Percentiles rank a stretch among this genome's conserved stretches.
phyloP scores from a whole-genome alignment of 92 coral and sea anemone genomes.

The Plumapathes pennacea region DNA sequence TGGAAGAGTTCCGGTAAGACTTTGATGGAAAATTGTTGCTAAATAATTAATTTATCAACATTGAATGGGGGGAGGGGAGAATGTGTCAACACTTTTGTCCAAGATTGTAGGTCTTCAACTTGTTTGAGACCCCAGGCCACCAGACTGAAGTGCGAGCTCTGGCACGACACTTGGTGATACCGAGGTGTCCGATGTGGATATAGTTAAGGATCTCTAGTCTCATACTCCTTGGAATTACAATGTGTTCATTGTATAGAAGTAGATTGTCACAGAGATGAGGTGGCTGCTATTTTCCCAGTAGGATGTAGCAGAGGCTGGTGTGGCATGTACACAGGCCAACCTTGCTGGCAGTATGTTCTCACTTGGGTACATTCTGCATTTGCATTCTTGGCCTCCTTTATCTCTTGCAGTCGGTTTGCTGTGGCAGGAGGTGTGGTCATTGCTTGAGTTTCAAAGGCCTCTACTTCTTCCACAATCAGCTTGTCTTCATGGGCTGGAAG shows the following conservation, averaged over 20 bases:
- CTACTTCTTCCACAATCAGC: slow-evolving; percentile 47
- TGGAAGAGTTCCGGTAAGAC: too few relatives aligned
- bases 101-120: slow-evolving; percentile 10
- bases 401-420: slow-evolving; percentile 43
- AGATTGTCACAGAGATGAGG: slow-evolving; percentile 49
- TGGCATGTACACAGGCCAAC: slow-evolving; percentile 59
- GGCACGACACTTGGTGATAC: slow-evolving; percentile 52
- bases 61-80: too few relatives aligned
- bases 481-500: too few relatives aligned
- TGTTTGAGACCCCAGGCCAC: slow-evolving; percentile 46
- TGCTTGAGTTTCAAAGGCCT: slow-evolving; percentile 25
- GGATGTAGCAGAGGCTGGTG: slow-evolving; percentile 45
- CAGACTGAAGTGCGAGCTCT: slow-evolving; percentile 56
- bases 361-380: slow-evolving; percentile 45
- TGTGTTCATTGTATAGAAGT: slow-evolving; percentile 48
- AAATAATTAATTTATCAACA: too few relatives aligned
- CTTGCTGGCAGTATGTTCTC: slow-evolving; percentile 32
- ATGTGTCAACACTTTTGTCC: too few relatives aligned
- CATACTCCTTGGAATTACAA: slow-evolving; percentile 50
- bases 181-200: slow-evolving; percentile 61
- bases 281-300: slow-evolving; percentile 51
- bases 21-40: too few relatives aligned
- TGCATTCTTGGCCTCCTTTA: slow-evolving; percentile 49
- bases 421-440: slow-evolving; percentile 32
- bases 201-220: slow-evolving; percentile 49